phyloP scores from a whole-genome alignment of 2,113 vertebrate species.

The Sylvia atricapilla region DNA sequence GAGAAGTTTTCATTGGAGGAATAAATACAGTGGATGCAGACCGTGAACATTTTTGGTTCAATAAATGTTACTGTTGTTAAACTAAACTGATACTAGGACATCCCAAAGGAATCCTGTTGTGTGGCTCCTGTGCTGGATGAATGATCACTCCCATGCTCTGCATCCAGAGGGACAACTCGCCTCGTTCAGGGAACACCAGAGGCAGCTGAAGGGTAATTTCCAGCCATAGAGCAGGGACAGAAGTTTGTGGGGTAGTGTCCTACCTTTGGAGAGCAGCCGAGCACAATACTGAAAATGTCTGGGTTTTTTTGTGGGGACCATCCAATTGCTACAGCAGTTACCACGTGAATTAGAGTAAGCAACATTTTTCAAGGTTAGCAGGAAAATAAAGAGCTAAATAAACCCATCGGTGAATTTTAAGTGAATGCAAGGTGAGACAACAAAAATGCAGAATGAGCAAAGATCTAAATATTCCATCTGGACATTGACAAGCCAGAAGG shows the following conservation, averaged over 20 bases:
- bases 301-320: background rate
- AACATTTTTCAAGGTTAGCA: background rate
- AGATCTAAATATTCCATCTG: background rate
- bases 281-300: background rate
- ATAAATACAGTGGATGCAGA: background rate
- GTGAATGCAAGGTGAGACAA: background rate
- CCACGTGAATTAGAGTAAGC: background rate
- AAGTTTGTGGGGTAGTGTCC: background rate
- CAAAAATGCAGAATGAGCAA: background rate
- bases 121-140: background rate
- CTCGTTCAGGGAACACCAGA: background rate
- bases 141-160: background rate
- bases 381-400: background rate
- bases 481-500: background rate
- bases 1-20: background rate
- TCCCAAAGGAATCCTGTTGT: background rate
- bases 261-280: background rate
- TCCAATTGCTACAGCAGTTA: background rate
- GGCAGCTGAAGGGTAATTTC: background rate
- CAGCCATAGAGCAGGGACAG: background rate
- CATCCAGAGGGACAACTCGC: background rate
- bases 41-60: background rate
- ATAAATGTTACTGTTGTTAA: background rate
- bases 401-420: background rate
- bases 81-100: accelerated